Evolutionary conservation across 2,113 vertebrate species (phyloP), one percentile per base, ranked within the genome.

Genomic region (Phrynosoma blainvillii): DNA sequence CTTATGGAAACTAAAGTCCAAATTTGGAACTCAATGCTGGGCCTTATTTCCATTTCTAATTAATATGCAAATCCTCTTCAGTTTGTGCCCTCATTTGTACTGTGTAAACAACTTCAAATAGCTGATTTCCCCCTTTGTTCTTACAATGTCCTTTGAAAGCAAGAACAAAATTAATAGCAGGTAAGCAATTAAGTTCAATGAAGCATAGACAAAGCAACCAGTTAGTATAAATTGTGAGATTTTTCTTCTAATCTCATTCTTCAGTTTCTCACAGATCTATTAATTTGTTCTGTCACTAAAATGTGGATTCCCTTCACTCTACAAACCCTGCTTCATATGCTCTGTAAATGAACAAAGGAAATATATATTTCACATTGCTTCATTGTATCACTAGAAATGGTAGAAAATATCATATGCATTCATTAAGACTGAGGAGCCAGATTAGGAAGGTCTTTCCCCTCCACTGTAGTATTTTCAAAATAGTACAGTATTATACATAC

Each of bases 151-250:
- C 79, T 95, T 91, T 89, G 87, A 87, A 84, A 78, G 36, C 68
- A 30, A 79, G 82, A 92, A 90, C 92, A 92, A 94, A 94, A 96
- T 95, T 80, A 90, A 84, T 89, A 93, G 90, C 89, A 94, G 90
- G 93, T 93, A 90, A 94, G 93, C 91, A 85, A 92, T 81, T 86
- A 78, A 68, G 84, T 89, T 92, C 84, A 84, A 88, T 25, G 40
- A 79, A 20, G 21, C 21, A 82, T 20, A 40, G 88, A 87, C 74
- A 70, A 83, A 86, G n/a, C n/a, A 66, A 6, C 1, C 11, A 0
- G 84, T 93, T 90, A 32, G 47, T 88, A 91, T 87, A 30, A 82
- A 93, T 79, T 73, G 73, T 81, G 25, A 92, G 82, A 83, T 89
- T 89, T 91, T 10, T 90, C 27, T 30, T 84, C 71, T 92, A 84